Evolutionary conservation across 2,888 invertebrate genomes (phyloP).

Genomic region (Phlogophora meticulosa): DNA sequence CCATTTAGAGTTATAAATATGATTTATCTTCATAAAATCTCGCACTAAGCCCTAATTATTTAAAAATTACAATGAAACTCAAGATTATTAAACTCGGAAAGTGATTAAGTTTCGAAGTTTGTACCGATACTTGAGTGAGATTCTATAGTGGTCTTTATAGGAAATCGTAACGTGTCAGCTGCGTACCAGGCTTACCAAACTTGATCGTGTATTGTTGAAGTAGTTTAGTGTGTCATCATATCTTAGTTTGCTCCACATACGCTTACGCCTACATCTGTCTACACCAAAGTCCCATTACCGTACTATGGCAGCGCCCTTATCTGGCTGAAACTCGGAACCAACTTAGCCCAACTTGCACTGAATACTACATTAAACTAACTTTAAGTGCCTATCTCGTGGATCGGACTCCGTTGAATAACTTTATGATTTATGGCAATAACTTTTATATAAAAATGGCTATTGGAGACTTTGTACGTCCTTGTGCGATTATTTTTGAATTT

Average conservation of each 20-base stretch:
- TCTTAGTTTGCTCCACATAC: constrained; percentile 14
- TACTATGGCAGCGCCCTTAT: constrained; percentile 50
- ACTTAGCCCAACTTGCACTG: constrained; percentile 73
- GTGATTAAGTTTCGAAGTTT: neutral
- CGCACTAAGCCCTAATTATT: no score
- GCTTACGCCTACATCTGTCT: neutral
- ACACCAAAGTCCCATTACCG: constrained; percentile 31
- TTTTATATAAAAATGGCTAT: constrained; percentile 69
- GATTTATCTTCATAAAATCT: no score
- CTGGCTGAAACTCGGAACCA: constrained; percentile 55
- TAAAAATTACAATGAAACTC: no score
- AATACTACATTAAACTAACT: constrained; percentile 76
- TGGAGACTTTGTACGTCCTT: constrained; percentile 45
- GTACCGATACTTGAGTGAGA: no score
- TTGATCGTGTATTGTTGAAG: neutral
- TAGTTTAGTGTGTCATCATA: constrained; percentile 22
- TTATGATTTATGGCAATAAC: constrained; percentile 77
- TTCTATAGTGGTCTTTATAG: neutral
- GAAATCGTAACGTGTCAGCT: neutral
- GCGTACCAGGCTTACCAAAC: neutral
- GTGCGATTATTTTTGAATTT: constrained; percentile 62
- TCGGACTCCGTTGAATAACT: constrained; percentile 70
- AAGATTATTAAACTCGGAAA: no score
- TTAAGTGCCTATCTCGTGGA: constrained; percentile 75
- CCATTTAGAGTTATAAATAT: no score